Conservation (phyloP, 2,888 invertebrate species). For the Mesochorus sp. region DNA sequence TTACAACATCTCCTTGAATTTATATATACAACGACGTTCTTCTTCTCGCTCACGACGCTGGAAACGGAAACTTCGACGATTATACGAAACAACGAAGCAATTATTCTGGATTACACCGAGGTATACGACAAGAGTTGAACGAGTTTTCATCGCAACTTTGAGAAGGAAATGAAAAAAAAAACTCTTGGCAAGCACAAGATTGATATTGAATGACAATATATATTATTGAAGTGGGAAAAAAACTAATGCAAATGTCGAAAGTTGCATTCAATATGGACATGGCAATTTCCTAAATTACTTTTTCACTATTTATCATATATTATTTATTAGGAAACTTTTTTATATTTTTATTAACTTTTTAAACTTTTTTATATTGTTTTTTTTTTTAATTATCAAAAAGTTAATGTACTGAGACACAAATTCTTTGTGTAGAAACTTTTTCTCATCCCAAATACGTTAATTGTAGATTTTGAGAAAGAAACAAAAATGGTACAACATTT, state of each 20-base stretch:
- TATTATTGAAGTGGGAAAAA: background rate
- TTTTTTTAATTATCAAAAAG: too few species aligned
- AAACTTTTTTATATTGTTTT: too few species aligned
- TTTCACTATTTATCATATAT: too few species aligned
- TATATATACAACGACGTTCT: conserved; percentile 14
- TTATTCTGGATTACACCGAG: conserved; percentile 37
- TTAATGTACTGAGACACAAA: background rate
- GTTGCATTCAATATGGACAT: too few species aligned
- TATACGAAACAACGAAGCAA: conserved; percentile 55
- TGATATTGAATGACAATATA: background rate
- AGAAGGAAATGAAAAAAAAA: background rate
- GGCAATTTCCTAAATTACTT: too few species aligned
- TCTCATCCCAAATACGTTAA: too few species aligned
- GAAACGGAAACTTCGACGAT: conserved; percentile 47
- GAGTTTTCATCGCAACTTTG: conserved; percentile 5
- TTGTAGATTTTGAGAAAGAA: background rate
- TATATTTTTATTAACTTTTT: too few species aligned
- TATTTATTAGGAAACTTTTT: too few species aligned
- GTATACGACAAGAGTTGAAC: conserved; percentile 16
- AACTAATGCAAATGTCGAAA: background rate
- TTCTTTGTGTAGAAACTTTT: too few species aligned
- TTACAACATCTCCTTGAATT: conserved; percentile 23
- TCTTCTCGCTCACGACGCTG: conserved; percentile 27
- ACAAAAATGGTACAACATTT: background rate
- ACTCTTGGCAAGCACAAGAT: conserved; percentile 3